Conservation (phyloP, 64 coral and sea anemone genomes). For the Dendrophyllia cribrosa region DNA sequence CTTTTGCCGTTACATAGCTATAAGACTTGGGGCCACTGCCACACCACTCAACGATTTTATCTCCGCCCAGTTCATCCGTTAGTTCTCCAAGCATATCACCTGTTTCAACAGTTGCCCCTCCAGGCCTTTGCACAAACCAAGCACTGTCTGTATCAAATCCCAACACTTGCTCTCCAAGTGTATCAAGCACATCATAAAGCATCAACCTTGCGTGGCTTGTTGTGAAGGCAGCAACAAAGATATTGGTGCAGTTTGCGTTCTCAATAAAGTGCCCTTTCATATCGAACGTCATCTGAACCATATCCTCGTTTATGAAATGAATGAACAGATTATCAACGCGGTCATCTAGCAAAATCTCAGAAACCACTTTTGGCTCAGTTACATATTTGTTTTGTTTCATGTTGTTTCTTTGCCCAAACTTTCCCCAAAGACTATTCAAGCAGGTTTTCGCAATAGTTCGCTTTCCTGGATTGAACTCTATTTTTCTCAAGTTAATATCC, state of each 20-base stretch:
- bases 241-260: background rate
- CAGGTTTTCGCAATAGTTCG: background rate
- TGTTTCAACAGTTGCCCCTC: background rate
- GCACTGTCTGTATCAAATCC: background rate
- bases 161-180: background rate
- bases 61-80: background rate
- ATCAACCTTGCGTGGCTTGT: background rate
- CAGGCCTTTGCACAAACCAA: background rate
- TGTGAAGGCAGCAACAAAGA: background rate
- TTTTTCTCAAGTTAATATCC: background rate
- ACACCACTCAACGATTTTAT: background rate
- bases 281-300: background rate
- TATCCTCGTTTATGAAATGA: background rate
- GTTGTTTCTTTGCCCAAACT: background rate
- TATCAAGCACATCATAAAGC: background rate
- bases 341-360: background rate
- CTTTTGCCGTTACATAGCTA: background rate
- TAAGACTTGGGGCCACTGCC: too few species aligned
- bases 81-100: too few species aligned
- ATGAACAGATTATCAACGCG: background rate
- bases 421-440: background rate
- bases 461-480: background rate
- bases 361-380: background rate
- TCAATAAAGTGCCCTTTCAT: background rate
- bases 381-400: slow-evolving; percentile 9